These are phyloP conservation scores for Drosophila dunni DNA, from an alignment of 1,140 invertebrate species.

Conservation along the genomic window DNA sequence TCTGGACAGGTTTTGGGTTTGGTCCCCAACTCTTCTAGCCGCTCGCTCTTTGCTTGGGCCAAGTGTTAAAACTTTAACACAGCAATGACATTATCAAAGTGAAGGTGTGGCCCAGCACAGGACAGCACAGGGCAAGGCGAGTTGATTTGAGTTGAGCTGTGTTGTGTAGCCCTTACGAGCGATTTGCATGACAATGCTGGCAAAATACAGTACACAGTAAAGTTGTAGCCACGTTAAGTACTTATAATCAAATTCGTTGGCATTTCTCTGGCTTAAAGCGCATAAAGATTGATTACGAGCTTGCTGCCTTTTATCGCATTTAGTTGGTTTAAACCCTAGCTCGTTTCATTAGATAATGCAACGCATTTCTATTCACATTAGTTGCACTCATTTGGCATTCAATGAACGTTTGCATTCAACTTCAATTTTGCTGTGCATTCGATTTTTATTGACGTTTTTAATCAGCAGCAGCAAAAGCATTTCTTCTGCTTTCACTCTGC, in stretches of 20 bases:
- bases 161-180: slow-evolving; percentile 1
- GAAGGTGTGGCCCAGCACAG: slow-evolving; percentile 17
- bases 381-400: slow-evolving; percentile 78
- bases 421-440: slow-evolving; percentile 70
- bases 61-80: slow-evolving; percentile 63
- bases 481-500: not conserved
- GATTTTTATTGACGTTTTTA: slow-evolving; percentile 82
- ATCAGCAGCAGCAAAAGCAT: slow-evolving; percentile 59
- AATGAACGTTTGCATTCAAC: slow-evolving; percentile 71
- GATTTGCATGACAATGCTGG: slow-evolving; percentile 25
- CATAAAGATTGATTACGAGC: not conserved
- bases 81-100: slow-evolving; percentile 76
- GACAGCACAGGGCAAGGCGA: not conserved
- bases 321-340: slow-evolving; percentile 6
- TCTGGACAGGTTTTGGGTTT: slow-evolving; percentile 35
- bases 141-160: not conserved
- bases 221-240: not conserved
- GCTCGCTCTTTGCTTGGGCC: slow-evolving; percentile 15
- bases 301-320: not conserved
- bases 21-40: not conserved
- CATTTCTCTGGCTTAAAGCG: not conserved
- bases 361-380: slow-evolving; percentile 63
- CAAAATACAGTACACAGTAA: not conserved
- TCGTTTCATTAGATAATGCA: slow-evolving; percentile 49
- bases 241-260: slow-evolving; percentile 14